These are phyloP conservation scores for Drosophila kepulauana DNA, from an alignment of 1,140 invertebrate genomes.

Conservation along the genomic window DNA sequence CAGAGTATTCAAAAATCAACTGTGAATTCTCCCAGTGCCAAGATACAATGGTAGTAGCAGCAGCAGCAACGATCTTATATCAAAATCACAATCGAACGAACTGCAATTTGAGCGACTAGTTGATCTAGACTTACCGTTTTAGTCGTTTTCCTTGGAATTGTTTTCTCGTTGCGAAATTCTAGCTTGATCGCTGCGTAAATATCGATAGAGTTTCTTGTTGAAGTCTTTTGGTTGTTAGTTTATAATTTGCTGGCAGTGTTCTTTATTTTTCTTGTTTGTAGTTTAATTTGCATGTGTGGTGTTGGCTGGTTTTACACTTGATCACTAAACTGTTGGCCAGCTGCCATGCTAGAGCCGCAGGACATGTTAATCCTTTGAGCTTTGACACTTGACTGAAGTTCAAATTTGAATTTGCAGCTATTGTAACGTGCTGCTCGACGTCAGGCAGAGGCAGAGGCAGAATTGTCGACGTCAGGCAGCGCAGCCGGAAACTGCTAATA, in stretches of 20 bases:
- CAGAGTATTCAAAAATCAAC: conserved; percentile 77
- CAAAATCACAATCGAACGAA: not conserved
- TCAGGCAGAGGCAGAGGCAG: not conserved
- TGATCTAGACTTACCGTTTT: conserved; percentile 32
- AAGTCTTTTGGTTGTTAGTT: not conserved
- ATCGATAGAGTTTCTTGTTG: conserved; percentile 1
- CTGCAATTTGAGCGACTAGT: not conserved
- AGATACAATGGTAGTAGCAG: conserved; percentile 59
- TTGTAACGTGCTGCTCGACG: conserved; percentile 57
- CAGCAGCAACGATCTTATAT: not conserved
- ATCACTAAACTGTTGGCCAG: conserved; percentile 18
- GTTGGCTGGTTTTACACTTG: conserved; percentile 30
- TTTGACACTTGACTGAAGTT: conserved; percentile 83
- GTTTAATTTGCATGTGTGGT: conserved; percentile 3
- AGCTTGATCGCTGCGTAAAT: not conserved
- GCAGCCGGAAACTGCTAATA: conserved; percentile 60
- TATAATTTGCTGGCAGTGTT: conserved; percentile 27
- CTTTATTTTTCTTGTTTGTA: not conserved
- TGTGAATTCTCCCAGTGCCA: conserved; percentile 85
- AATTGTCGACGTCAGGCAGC: conserved; percentile 37
- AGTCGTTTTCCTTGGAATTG: not conserved
- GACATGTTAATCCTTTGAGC: conserved; percentile 84
- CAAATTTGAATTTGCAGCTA: conserved; percentile 79
- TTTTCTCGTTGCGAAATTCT: not conserved
- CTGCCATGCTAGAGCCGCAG: conserved; percentile 56